Evolutionary conservation across 2,888 invertebrate species (phyloP).

Genomic region (Chirona hameri): DNA sequence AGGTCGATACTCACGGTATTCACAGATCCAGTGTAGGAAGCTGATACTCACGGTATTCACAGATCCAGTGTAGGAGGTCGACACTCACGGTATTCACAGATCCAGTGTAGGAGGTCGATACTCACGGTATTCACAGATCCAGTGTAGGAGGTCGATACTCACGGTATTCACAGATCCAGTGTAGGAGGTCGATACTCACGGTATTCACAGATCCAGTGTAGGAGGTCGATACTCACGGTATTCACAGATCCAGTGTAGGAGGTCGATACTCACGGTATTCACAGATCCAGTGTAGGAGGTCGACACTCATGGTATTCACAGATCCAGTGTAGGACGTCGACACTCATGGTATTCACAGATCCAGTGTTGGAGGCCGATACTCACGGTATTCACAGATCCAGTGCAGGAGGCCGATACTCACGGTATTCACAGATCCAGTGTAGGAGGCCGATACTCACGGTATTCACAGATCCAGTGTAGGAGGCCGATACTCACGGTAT

Average conservation of each 20-base stretch:
- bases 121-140: slow-evolving; percentile 87
- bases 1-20: slow-evolving; percentile 85
- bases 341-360: slow-evolving; percentile 83
- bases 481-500: slow-evolving; percentile 82
- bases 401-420: slow-evolving; percentile 83
- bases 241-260: slow-evolving; percentile 89
- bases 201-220: slow-evolving; percentile 88
- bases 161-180: slow-evolving; percentile 90
- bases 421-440: slow-evolving; percentile 89
- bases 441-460: slow-evolving; percentile 82
- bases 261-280: slow-evolving; percentile 85
- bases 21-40: slow-evolving; percentile 89
- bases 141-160: slow-evolving; percentile 84
- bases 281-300: slow-evolving; percentile 90
- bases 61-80: slow-evolving; percentile 89
- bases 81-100: slow-evolving; percentile 84
- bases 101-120: slow-evolving; percentile 88
- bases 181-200: slow-evolving; percentile 85
- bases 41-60: slow-evolving; percentile 85
- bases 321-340: slow-evolving; percentile 89
- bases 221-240: slow-evolving; percentile 82
- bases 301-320: slow-evolving; percentile 83
- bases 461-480: slow-evolving; percentile 88
- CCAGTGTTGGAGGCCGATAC: slow-evolving; percentile 87
- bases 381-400: slow-evolving; percentile 89